These are phyloP conservation scores for Drosophila prostipennis DNA, from an alignment of 2,888 invertebrate genomes.

Conservation along the genomic window DNA sequence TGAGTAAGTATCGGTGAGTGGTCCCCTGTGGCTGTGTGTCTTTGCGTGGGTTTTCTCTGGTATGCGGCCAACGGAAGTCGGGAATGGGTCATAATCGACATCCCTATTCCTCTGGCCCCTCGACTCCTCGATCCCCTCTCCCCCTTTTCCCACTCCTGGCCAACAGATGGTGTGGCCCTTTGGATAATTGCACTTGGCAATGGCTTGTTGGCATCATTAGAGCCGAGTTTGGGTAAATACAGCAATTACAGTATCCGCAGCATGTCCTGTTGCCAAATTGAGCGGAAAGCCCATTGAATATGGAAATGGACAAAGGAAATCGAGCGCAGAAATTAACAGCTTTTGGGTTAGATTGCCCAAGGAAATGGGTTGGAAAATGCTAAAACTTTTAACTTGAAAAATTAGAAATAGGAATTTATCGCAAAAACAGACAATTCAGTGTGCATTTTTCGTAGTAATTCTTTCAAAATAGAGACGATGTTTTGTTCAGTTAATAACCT, in stretches of 20 bases:
- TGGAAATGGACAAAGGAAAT: conserved; percentile 17
- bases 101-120: conserved; percentile 40
- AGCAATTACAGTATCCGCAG: conserved; percentile 60
- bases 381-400: neutral
- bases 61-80: conserved; percentile 73
- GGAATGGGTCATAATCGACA: conserved; percentile 53
- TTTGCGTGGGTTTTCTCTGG: conserved; percentile 63
- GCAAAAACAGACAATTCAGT: no score
- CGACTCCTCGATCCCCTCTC: neutral
- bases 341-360: neutral
- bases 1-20: conserved; percentile 31
- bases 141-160: conserved; percentile 4
- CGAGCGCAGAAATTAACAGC: neutral
- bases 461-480: no score
- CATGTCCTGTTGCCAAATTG: conserved; percentile 71
- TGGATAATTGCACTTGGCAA: conserved; percentile 61
- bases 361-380: neutral
- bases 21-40: conserved; percentile 20
- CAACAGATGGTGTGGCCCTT: conserved; percentile 59
- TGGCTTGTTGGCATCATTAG: conserved; percentile 72
- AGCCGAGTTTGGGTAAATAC: conserved; percentile 55
- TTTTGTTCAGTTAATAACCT: no score
- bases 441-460: no score
- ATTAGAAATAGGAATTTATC: no score
- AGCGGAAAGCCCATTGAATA: conserved; percentile 45